Percentiles rank a stretch among this genome's conserved stretches.
Evolutionary conservation across 2,888 invertebrate species (phyloP).

Genomic region (Zaprionus obscuricornis): DNA sequence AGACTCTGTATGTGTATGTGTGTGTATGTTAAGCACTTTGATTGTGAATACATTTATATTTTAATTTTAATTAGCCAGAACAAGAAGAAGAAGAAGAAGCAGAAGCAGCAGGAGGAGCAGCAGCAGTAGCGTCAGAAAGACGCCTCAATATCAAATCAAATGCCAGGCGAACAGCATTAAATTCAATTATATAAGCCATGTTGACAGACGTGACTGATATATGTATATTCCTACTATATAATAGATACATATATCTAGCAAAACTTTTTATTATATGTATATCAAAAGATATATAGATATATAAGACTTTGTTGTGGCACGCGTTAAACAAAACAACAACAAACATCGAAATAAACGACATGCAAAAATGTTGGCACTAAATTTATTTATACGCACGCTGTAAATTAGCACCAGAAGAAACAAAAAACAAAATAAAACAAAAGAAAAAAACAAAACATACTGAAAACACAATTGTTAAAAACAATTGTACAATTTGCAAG

Average conservation of each 20-base stretch:
- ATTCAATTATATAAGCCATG: constrained; percentile 62
- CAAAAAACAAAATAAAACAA: constrained; percentile 21
- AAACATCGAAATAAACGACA: constrained; percentile 6
- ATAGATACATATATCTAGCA: constrained; percentile 2
- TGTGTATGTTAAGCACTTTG: constrained; percentile 22
- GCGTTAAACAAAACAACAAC: no score
- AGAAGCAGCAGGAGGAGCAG: no score
- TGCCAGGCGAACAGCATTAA: constrained; percentile 21
- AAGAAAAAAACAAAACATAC: constrained; percentile 15
- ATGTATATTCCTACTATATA: constrained; percentile 1
- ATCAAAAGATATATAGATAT: no score
- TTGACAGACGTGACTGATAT: constrained; percentile 63
- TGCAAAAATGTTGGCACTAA: constrained; percentile 59
- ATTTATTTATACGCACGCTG: constrained; percentile 74
- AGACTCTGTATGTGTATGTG: background rate
- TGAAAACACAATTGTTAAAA: background rate
- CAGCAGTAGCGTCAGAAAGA: no score
- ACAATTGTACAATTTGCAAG: no score
- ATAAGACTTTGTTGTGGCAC: no score
- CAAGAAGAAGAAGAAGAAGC: no score
- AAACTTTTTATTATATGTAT: no score
- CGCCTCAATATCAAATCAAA: constrained; percentile 22
- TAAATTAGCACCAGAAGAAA: constrained; percentile 58
- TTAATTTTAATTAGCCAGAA: constrained; percentile 66
- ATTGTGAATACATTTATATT: constrained; percentile 42